Evolutionary conservation across 2,888 invertebrate species (phyloP).

Genomic region (Erebia ligea): DNA sequence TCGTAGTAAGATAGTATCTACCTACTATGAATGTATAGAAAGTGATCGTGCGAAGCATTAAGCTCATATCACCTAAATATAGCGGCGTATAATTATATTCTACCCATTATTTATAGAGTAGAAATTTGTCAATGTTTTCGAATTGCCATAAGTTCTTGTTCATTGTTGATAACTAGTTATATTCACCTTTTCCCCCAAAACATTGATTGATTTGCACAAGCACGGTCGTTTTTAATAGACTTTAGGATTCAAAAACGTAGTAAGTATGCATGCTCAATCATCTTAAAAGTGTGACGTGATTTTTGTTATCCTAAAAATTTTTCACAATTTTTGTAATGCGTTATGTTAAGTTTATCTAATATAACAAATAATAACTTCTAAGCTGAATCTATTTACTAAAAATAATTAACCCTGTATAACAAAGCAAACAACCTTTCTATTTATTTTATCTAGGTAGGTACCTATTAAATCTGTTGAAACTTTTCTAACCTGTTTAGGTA

Average conservation of each 20-base stretch:
- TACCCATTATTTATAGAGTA: constrained; percentile 68
- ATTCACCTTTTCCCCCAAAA: constrained; percentile 62
- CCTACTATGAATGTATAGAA: constrained; percentile 25
- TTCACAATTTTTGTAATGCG: constrained; percentile 51
- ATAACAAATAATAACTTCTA: background rate
- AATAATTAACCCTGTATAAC: background rate
- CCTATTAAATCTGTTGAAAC: constrained; percentile 34
- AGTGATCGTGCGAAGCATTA: constrained; percentile 56
- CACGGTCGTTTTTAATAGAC: constrained; percentile 68
- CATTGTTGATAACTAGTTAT: constrained; percentile 70
- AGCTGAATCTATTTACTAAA: background rate
- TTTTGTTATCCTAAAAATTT: constrained; percentile 53
- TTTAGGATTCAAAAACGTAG: constrained; percentile 63
- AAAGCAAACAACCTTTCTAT: constrained; percentile 17
- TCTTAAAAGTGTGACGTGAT: constrained; percentile 12
- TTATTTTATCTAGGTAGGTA: constrained; percentile 23
- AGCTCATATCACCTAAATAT: constrained; percentile 64
- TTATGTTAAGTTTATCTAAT: constrained; percentile 39
- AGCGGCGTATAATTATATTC: constrained; percentile 60
- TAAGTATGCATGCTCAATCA: constrained; percentile 73
- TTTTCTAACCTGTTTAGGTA: constrained; percentile 43
- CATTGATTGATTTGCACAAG: constrained; percentile 67
- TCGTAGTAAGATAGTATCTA: constrained; percentile 10
- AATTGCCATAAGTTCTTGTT: constrained; percentile 73
- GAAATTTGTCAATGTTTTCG: constrained; percentile 66